Evolutionary conservation across 1,140 invertebrate genomes (phyloP), one percentile per base, ranked within the genome.

Genomic region (Psilanteris sp.): DNA sequence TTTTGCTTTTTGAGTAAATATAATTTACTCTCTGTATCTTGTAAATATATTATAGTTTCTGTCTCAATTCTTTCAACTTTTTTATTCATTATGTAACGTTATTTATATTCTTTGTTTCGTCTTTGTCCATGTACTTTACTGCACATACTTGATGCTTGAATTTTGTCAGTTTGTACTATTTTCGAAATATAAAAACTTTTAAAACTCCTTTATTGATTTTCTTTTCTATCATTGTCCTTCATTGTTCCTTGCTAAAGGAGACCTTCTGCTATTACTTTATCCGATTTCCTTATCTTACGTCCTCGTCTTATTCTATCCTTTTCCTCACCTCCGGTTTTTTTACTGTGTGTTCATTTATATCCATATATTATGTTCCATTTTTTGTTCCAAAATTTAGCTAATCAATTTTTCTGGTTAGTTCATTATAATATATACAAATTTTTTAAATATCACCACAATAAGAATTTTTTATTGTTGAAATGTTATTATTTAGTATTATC

Each of bases 211-310:
- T 44, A 52, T 52, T 64, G 59, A 64, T 64, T 52, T 64, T 52
- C 34, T 27, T 32, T 37, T 22, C 34, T 9, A 26, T 46, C 22
- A 14, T 14, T 3, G 1, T 18, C n/a, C n/a, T n/a, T n/a, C n/a
- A n/a, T n/a, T 46, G 14, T 46, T 37, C 20, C 4, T 16, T 15
- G 15, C 27, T 22, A 50, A 57, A 10, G 48, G 24, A 39, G 43
- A 48, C 41, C 37, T 46, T 31, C 26, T 39, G 52, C 41, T 24
- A 43, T 57, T 57, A 67, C 26, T 67, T 57, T 16, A 9, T 13
- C 24, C 32, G 52, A 68, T 68, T 68, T 50, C 27, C 43, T 41
- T 59, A 57, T 57, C 52, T 48, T 27, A 9, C 36, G 46, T 24
- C 22, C 8, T 10, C 10, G 20, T 37, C 6, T 6, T 1, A 3